These are phyloP conservation scores for Epistrophe eligans DNA, from an alignment of 2,888 invertebrate genomes.

Conservation along the genomic window DNA sequence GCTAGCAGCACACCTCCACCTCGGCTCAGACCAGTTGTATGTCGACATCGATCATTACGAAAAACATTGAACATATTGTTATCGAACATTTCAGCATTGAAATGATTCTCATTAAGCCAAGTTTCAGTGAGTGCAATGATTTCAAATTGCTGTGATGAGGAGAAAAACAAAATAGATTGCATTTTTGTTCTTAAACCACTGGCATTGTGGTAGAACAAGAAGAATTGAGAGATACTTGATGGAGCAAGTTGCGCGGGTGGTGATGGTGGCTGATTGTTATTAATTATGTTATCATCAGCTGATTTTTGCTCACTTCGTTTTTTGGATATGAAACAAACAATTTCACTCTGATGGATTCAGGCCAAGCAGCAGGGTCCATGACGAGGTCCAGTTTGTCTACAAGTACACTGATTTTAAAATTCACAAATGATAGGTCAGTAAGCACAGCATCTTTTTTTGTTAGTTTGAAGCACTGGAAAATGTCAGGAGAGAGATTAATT, in stretches of 20 bases:
- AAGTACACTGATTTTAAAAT: neutral
- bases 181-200: neutral
- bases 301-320: neutral
- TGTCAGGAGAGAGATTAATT: too few species aligned
- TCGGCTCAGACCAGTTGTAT: too few species aligned
- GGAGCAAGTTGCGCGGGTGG: neutral
- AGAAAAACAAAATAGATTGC: neutral
- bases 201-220: neutral
- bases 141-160: neutral
- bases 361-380: constrained; percentile 12
- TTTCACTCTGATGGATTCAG: neutral
- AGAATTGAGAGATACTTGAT: neutral
- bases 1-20: too few species aligned
- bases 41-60: too few species aligned
- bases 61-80: too few species aligned
- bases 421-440: too few species aligned
- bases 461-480: too few species aligned
- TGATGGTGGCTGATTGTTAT: too few species aligned
- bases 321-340: neutral
- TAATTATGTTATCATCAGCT: neutral
- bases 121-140: too few species aligned
- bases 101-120: too few species aligned
- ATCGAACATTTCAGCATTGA: too few species aligned
- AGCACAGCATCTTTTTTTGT: too few species aligned
- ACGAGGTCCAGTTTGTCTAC: neutral